Conservation (phyloP, 1,140 invertebrate species). For the Drosophila melanogaster region DNA sequence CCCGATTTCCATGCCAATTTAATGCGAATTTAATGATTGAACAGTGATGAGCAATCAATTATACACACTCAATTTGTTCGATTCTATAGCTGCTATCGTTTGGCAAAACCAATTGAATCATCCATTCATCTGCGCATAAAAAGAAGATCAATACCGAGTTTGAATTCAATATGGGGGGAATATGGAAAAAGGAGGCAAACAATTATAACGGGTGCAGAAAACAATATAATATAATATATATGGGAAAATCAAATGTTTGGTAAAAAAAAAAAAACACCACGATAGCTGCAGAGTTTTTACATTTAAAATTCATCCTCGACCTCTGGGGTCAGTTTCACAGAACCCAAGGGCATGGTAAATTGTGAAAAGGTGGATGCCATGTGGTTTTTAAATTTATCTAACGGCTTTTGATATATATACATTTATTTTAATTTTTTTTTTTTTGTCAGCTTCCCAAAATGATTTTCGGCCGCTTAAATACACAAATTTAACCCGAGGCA, state of each 20-base stretch:
- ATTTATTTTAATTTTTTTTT: no score
- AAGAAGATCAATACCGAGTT: neutral
- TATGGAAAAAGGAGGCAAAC: neutral
- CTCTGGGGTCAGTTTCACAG: slow-evolving; percentile 12
- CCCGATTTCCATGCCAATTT: slow-evolving; percentile 50
- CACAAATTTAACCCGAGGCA: slow-evolving; percentile 35
- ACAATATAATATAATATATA: no score
- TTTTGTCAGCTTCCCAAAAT: slow-evolving; percentile 29
- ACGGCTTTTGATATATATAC: slow-evolving; percentile 60
- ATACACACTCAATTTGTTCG: slow-evolving; percentile 12
- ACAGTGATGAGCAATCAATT: slow-evolving; percentile 37
- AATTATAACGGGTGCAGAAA: no score
- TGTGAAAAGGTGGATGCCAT: neutral
- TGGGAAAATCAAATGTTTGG: no score
- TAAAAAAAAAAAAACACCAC: no score
- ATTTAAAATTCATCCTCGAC: neutral
- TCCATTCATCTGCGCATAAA: neutral
- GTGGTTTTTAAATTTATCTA: slow-evolving; percentile 66
- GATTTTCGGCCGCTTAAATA: slow-evolving; percentile 27
- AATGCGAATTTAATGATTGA: slow-evolving; percentile 57
- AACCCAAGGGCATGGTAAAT: slow-evolving; percentile 14
- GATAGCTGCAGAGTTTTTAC: no score
- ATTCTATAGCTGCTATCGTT: slow-evolving; percentile 8
- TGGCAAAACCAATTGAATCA: slow-evolving; percentile 21
- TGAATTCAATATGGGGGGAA: no score